These are phyloP conservation scores for Cassiopea xamachana DNA, from an alignment of 30 jellyfish, hydroid and myxozoan genomes.

Conservation along the genomic window DNA sequence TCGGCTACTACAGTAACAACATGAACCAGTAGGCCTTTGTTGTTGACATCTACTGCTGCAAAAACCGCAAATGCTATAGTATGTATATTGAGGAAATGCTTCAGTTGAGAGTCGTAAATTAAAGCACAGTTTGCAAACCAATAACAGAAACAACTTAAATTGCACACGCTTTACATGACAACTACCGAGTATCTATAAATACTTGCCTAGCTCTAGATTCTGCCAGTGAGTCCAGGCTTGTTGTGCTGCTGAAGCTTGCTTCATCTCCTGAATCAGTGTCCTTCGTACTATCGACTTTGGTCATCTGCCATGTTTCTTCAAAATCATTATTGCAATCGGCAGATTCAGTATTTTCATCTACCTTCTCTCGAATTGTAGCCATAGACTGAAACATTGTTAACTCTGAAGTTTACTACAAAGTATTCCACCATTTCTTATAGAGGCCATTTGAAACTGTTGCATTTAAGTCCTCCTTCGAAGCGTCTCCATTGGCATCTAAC, in stretches of 20 bases:
- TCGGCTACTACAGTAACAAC: no score
- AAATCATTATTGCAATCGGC: not conserved
- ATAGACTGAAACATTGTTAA: constrained; percentile 14
- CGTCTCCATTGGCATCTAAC: not conserved
- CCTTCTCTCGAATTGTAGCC: constrained; percentile 37
- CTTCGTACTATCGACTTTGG: not conserved
- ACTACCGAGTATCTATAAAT: not conserved
- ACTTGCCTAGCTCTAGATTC: constrained; percentile 53
- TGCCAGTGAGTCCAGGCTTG: constrained; percentile 67
- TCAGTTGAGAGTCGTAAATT: not conserved
- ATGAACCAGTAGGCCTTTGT: no score
- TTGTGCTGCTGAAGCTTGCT: constrained; percentile 74
- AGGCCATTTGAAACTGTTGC: not conserved
- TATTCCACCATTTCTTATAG: not conserved
- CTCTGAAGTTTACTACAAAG: not conserved
- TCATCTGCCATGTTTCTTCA: constrained; percentile 12
- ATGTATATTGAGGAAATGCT: no score
- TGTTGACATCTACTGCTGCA: no score
- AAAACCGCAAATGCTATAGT: no score
- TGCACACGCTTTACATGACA: not conserved
- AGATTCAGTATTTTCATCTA: constrained; percentile 17
- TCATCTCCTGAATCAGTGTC: constrained; percentile 66
- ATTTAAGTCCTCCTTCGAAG: not conserved
- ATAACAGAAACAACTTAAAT: not conserved
- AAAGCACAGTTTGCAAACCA: not conserved